These are phyloP conservation scores for Rhodinocichla rosea DNA, from an alignment of 2,113 vertebrate species.

Conservation along the genomic window DNA sequence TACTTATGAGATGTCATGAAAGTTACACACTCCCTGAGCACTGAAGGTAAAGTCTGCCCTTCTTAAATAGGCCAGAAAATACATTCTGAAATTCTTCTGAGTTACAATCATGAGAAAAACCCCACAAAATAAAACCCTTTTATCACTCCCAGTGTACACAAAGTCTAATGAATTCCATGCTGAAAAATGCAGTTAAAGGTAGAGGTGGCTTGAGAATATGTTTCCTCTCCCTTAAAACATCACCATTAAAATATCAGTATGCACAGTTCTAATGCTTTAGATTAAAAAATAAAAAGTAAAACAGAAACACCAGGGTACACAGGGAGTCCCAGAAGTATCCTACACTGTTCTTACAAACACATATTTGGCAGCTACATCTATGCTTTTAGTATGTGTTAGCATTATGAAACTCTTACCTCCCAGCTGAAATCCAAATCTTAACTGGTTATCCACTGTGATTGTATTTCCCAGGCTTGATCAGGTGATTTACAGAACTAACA, in stretches of 20 bases:
- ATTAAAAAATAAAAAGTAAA: background rate
- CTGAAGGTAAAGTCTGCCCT: background rate
- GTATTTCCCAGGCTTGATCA: background rate
- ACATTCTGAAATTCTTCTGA: background rate
- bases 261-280: background rate
- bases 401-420: background rate
- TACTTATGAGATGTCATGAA: background rate
- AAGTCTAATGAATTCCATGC: constrained; percentile 20
- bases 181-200: constrained; percentile 4
- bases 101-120: background rate
- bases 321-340: background rate
- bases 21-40: background rate
- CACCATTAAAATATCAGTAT: background rate
- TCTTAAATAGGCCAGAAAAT: background rate
- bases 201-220: background rate
- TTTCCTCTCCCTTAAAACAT: background rate
- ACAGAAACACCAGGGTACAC: background rate
- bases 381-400: background rate
- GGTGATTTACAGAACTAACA: background rate
- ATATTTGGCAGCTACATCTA: background rate
- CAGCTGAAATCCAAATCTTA: background rate
- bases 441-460: background rate
- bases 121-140: constrained; percentile 7
- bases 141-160: background rate
- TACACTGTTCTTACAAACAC: background rate